Base-by-base conservation (phyloP, 2,113 vertebrate genomes). In the Phyllostomus hastatus region DNA sequence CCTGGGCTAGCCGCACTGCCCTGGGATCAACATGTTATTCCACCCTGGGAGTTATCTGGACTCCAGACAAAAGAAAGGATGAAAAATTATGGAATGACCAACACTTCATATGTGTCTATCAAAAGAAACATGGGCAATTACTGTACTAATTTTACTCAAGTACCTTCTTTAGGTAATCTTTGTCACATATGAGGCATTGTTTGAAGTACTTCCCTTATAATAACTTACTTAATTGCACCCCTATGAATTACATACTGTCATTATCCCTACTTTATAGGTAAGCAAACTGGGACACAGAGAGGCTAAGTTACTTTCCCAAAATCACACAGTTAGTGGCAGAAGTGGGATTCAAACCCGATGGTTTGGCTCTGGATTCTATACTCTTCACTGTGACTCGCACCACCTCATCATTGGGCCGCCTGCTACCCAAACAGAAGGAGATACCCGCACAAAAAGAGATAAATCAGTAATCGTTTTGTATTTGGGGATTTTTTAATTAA, bases 401-500 rank as follows among this genome's bases (percentile, higher is more conserved):
- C 12, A 9, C 54, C 59, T 83, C 26, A 52, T 35, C 59, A 5
- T 4, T n/a, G 64, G 28, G 28, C 64, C 85, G 16, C 22, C 41
- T 84, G 24, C 69, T 79, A 48, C 22, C 64, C 31, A 7, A 33
- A 31, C 33, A 26, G 66, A 59, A 88, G 35, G 57, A 66, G 31
- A 50, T 28, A 83, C 57, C 8, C 57, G 3, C 57, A 59, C 22
- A 26, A 67, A 59, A 88, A 31, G 48, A 70, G 26, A 50, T 33
- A 86, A 75, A 38, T 57, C 59, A 86, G 15, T 33, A 66, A 33
- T 41, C 28, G 7, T 82, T 91, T 89, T 83, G 33, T 50, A 91
- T 69, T 82, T 93, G 89, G 50, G 91, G 50, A 43, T 33, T 82
- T 59, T 85, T 73, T 86, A 95, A 76, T 86, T 26, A 61, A 96